These are phyloP conservation scores for Takifugu flavidus DNA, from an alignment of 2,113 vertebrate genomes.

Conservation along the genomic window DNA sequence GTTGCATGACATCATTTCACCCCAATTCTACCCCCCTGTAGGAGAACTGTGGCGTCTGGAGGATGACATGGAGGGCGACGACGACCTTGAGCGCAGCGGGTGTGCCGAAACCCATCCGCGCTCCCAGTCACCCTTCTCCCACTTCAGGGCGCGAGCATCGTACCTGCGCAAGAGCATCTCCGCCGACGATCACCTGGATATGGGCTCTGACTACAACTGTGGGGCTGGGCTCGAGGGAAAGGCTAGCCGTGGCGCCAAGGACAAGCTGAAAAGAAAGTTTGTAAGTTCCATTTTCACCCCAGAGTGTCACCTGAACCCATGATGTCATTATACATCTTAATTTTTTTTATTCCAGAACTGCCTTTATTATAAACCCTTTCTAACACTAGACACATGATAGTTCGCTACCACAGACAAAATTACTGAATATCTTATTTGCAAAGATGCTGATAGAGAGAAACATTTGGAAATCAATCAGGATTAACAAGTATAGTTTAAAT, in stretches of 20 bases:
- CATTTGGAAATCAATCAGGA: no score
- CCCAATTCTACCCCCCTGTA: constrained; percentile 25
- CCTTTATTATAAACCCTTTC: neutral
- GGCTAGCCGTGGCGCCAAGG: constrained; percentile 60
- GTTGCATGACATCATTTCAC: neutral
- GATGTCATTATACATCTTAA: neutral
- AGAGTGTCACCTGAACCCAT: neutral
- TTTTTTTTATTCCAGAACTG: no score
- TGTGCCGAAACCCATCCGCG: constrained; percentile 53
- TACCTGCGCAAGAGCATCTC: constrained; percentile 89
- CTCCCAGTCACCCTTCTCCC: constrained; percentile 79
- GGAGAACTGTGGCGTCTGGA: constrained; percentile 84
- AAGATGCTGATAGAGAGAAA: no score
- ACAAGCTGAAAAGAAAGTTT: constrained; percentile 87
- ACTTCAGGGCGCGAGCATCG: constrained; percentile 77
- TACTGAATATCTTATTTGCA: no score
- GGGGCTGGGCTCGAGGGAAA: constrained; percentile 59
- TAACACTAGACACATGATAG: no score
- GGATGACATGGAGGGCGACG: constrained; percentile 75
- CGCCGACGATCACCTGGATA: constrained; percentile 82
- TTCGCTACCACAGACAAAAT: no score
- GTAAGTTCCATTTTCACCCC: constrained; percentile 68
- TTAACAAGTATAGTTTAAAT: no score
- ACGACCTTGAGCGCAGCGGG: constrained; percentile 32
- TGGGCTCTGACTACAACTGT: constrained; percentile 62